Conservation (phyloP, 2,888 invertebrate species). For the Falcaria lacertinaria region DNA sequence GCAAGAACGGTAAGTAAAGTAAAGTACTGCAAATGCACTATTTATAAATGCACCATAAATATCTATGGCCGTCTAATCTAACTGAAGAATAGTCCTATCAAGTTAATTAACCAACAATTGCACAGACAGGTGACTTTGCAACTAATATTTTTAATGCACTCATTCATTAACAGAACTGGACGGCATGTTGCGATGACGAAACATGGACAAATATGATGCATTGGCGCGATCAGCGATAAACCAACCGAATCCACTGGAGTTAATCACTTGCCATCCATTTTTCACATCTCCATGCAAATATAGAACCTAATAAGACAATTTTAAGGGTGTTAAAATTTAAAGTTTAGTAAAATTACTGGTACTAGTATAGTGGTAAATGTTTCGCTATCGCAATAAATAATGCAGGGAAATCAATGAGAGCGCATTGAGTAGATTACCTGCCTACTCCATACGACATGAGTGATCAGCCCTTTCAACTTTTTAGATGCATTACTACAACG, state of each 20-base stretch:
- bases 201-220: slow-evolving; percentile 74
- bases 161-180: slow-evolving; percentile 48
- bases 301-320: not conserved
- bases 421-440: slow-evolving; percentile 68
- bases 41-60: too few species aligned
- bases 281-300: not conserved
- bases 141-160: slow-evolving; percentile 50
- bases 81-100: slow-evolving; percentile 6
- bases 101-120: not conserved
- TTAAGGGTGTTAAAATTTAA: not conserved
- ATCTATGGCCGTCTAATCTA: not conserved
- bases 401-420: slow-evolving; percentile 66
- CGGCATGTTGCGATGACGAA: slow-evolving; percentile 52
- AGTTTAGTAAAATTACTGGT: slow-evolving; percentile 3
- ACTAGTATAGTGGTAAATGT: slow-evolving; percentile 5
- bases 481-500: slow-evolving; percentile 36
- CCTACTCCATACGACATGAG: slow-evolving; percentile 55
- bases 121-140: slow-evolving; percentile 28
- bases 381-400: slow-evolving; percentile 65
- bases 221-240: slow-evolving; percentile 63
- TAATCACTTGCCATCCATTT: slow-evolving; percentile 11
- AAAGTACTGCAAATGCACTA: too few species aligned
- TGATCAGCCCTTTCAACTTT: slow-evolving; percentile 43
- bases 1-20: too few species aligned
- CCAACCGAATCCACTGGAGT: slow-evolving; percentile 40